These are phyloP conservation scores for Odontocolon sp. DNA, from an alignment of 2,888 invertebrate genomes.

Conservation along the genomic window DNA sequence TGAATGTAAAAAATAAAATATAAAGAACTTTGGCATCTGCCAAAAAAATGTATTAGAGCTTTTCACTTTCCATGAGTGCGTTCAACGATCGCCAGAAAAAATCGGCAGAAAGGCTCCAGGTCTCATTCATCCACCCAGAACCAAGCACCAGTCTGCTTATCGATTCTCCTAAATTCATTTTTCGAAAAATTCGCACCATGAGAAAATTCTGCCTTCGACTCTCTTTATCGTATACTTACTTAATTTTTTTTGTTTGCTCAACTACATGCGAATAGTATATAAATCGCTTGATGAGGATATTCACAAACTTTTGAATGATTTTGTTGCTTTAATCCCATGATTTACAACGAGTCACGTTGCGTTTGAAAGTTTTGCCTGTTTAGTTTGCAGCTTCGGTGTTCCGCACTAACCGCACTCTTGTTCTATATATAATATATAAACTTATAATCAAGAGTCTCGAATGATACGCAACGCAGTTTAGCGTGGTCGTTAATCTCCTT, in stretches of 20 bases:
- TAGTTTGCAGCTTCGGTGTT: constrained; percentile 40
- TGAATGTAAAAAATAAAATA: neutral
- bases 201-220: too few relatives aligned
- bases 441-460: constrained; percentile 53
- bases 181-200: too few relatives aligned
- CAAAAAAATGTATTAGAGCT: constrained; percentile 13
- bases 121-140: too few relatives aligned
- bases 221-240: too few relatives aligned
- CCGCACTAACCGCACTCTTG: constrained; percentile 1
- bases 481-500: constrained; percentile 59
- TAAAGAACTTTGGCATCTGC: neutral
- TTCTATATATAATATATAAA: constrained; percentile 38
- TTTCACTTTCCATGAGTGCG: constrained; percentile 5
- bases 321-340: constrained; percentile 51
- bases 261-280: too few relatives aligned
- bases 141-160: too few relatives aligned
- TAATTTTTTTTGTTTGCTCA: too few relatives aligned
- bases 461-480: constrained; percentile 54
- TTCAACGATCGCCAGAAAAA: constrained; percentile 9
- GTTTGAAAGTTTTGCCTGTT: constrained; percentile 32
- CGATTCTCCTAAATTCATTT: too few relatives aligned
- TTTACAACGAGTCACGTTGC: constrained; percentile 47
- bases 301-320: constrained; percentile 52
- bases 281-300: neutral
- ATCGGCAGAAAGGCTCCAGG: neutral